These are phyloP conservation scores for Cyanoderma ruficeps DNA, from an alignment of 2,113 vertebrate genomes.

Conservation along the genomic window DNA sequence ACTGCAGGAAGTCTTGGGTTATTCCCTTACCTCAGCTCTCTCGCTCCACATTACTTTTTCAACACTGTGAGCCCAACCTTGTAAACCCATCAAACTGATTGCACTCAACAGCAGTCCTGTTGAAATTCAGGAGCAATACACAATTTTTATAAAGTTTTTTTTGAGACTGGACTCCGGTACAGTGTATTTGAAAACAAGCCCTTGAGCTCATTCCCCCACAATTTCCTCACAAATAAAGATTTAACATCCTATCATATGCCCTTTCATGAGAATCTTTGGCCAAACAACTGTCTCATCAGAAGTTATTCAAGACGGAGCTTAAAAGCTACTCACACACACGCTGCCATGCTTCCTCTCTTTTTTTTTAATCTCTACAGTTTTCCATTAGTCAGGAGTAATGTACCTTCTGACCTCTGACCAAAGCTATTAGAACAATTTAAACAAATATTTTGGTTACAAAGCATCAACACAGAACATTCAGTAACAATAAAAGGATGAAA, in stretches of 20 bases:
- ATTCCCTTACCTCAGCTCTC: not conserved
- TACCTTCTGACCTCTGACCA: constrained; percentile 32
- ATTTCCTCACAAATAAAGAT: not conserved
- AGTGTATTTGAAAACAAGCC: not conserved
- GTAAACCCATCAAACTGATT: not conserved
- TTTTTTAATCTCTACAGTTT: not conserved
- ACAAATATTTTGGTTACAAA: constrained; percentile 61
- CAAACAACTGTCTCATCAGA: not conserved
- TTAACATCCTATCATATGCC: not conserved
- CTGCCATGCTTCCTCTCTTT: not conserved
- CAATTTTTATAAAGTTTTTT: not conserved
- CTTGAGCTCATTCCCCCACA: not conserved
- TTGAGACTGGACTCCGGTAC: not conserved
- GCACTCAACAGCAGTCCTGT: not conserved
- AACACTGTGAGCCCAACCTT: not conserved
- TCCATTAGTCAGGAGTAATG: constrained; percentile 3
- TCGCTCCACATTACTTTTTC: not conserved
- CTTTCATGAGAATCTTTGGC: not conserved
- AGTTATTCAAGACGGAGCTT: not conserved
- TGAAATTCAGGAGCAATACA: not conserved
- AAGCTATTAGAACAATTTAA: constrained; percentile 57
- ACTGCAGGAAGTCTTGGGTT: constrained; percentile 43
- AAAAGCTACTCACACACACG: not conserved
- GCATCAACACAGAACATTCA: constrained; percentile 12
- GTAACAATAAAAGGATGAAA: constrained; percentile 27